Percentiles rank a stretch among this genome's conserved stretches.
Evolutionary conservation across 2,113 vertebrate genomes (phyloP).

Genomic region (Cottus gobio): DNA sequence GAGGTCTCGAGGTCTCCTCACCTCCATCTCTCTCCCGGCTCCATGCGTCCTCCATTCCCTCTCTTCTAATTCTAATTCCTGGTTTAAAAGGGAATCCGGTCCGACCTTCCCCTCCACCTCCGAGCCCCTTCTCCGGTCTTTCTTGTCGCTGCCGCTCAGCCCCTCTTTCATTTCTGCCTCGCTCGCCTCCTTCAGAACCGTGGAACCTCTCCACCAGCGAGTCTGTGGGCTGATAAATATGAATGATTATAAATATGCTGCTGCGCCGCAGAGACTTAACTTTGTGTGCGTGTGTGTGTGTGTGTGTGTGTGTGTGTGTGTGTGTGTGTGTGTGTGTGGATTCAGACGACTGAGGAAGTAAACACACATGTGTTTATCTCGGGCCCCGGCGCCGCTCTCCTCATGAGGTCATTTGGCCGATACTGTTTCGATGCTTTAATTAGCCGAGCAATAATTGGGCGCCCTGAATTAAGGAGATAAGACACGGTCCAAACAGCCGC

Average conservation of each 20-base stretch:
- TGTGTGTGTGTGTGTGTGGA: conserved; percentile 1
- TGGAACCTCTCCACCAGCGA: conserved; percentile 25
- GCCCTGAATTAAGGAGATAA: conserved; percentile 78
- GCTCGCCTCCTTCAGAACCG: conserved; percentile 18
- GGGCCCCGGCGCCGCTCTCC: conserved; percentile 1
- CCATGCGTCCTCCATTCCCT: conserved; percentile 39
- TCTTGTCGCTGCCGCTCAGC: conserved; percentile 15
- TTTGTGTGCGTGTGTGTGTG: neutral
- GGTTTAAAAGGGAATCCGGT: neutral
- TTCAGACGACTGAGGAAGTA: conserved; percentile 20
- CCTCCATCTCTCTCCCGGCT: conserved; percentile 32
- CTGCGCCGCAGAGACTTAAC: conserved; percentile 8
- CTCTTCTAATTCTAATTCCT: conserved; percentile 47
- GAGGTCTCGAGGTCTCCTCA: conserved; percentile 41
- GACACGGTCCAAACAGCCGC: conserved; percentile 51
- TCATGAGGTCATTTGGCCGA: conserved; percentile 60
- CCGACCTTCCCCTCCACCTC: conserved; percentile 46
- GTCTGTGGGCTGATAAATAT: conserved; percentile 55
- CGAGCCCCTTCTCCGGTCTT: conserved; percentile 11
- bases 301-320: neutral
- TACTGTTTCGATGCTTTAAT: conserved; percentile 72
- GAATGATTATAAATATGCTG: conserved; percentile 37
- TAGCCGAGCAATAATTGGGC: conserved; percentile 68
- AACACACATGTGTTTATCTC: conserved; percentile 55
- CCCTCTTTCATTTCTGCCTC: conserved; percentile 21